Evolutionary conservation across 2,113 vertebrate species (phyloP), one percentile per base, ranked within the genome.

Genomic region (Cryptotis parvus): DNA sequence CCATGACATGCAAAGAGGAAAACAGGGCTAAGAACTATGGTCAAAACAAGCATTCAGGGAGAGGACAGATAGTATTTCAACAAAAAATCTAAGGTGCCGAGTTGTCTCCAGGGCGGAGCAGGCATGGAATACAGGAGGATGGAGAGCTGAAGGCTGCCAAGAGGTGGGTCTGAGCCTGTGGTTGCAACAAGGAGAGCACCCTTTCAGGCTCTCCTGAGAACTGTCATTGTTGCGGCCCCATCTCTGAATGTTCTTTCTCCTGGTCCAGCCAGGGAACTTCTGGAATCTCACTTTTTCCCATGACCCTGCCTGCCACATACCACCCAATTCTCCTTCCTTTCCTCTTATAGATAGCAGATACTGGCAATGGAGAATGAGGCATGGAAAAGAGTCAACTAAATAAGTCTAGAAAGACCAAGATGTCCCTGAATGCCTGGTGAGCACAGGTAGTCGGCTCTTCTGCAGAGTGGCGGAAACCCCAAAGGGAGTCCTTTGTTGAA

Each of bases 41-140:
- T 3, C 31, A 78, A 31, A 75, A 35, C 26, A 2, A 37, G 31
- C 45, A 22, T 27, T 8, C 0, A 6, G 9, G 11, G 16, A 39
- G 35, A 77, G n/a, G 58, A 65, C 68, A 37, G 73, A 29, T 31
- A 39, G 31, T 26, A 26, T 87, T 91, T 49, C 22, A 83, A 33
- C 22, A 37, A 8, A 49, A 52, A 18, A 58, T 16, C 10, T 52
- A 52, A 14, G 49, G 55, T 18, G 22, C 55, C 6, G 18, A 24
- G 63, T 29, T 12, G 43, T 1, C 26, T 26, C 4, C n/a, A 1
- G 8, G 10, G 0, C 9, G 43, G n/a, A 49, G 4, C 27, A 0
- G 5, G 31, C 49, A 18, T 58, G 16, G n/a, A 26, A n/a, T 39
- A 20, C n/a, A 35, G 3, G 18, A 78, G 63, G 58, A 37, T 29